These are phyloP conservation scores for Caenorhabditis panamensis DNA, from an alignment of 2,888 invertebrate genomes.

Conservation along the genomic window DNA sequence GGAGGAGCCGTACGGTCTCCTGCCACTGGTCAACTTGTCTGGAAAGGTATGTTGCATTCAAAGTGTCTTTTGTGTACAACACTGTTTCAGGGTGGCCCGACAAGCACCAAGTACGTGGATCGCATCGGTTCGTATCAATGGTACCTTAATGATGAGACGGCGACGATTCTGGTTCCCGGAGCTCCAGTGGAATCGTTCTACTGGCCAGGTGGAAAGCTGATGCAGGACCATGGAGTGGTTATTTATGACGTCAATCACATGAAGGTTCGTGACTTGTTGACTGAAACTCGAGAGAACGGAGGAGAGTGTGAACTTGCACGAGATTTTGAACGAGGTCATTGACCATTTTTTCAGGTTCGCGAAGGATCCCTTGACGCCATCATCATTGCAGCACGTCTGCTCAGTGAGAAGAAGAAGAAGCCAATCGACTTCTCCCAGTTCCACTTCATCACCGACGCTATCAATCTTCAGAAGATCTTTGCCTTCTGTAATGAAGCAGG, in stretches of 20 bases:
- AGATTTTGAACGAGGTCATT: background rate
- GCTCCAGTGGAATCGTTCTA: constrained; percentile 76
- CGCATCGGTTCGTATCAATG: constrained; percentile 81
- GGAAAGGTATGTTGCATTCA: constrained; percentile 66
- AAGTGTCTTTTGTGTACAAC: background rate
- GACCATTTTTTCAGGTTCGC: constrained; percentile 58
- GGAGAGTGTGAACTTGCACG: too few relatives aligned
- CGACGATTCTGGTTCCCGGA: constrained; percentile 80
- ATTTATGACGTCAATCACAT: constrained; percentile 81
- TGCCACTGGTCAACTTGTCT: constrained; percentile 79
- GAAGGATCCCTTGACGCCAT: constrained; percentile 78
- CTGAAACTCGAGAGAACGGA: constrained; percentile 34
- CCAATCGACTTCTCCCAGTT: constrained; percentile 80
- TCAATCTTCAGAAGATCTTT: constrained; percentile 81
- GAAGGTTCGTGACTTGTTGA: constrained; percentile 60
- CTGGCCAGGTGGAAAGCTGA: constrained; percentile 80
- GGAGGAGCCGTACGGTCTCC: constrained; percentile 80
- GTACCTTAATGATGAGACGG: constrained; percentile 79
- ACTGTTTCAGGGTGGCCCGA: constrained; percentile 72
- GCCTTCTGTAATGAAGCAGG: constrained; percentile 81
- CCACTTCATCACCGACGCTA: constrained; percentile 81
- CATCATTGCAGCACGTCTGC: constrained; percentile 77
- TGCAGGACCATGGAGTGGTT: constrained; percentile 79
- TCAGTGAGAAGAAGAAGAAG: constrained; percentile 77
- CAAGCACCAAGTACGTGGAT: constrained; percentile 79